A percentile compares a stretch with the other conserved stretches of the same genome.
phyloP scores from a whole-genome alignment of 2,888 invertebrate species.

The Hymenopus coronatus region DNA sequence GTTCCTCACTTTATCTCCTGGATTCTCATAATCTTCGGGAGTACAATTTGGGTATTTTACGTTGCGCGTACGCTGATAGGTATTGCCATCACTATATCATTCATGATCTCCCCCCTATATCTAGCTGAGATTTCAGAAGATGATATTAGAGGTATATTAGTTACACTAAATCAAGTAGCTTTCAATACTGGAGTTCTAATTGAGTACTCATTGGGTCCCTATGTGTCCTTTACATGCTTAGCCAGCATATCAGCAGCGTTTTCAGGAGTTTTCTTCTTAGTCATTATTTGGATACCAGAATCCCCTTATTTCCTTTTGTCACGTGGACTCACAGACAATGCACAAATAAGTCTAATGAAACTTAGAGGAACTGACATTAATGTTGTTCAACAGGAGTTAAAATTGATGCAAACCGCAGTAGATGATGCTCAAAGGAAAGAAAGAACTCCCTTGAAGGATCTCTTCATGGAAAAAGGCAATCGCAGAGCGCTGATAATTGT shows the following conservation, averaged over 20 bases:
- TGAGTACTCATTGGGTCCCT: conserved; percentile 46
- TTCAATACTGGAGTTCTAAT: conserved; percentile 35
- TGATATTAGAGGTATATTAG: conserved; percentile 55
- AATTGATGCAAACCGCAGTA: conserved; percentile 54
- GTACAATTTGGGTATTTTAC: conserved; percentile 34
- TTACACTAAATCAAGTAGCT: conserved; percentile 35
- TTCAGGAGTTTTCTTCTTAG: conserved; percentile 55
- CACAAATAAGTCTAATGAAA: conserved; percentile 55
- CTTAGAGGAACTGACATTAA: conserved; percentile 55
- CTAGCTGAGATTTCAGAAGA: conserved; percentile 59
- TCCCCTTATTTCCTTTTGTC: conserved; percentile 61
- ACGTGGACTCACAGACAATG: conserved; percentile 53
- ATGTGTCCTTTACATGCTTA: conserved; percentile 50
- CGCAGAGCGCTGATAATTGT: conserved; percentile 58
- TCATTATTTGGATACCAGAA: conserved; percentile 63
- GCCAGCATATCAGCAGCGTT: conserved; percentile 56
- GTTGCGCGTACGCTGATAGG: conserved; percentile 50
- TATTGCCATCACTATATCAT: conserved; percentile 48
- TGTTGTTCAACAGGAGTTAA: conserved; percentile 57
- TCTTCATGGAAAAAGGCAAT: conserved; percentile 53
- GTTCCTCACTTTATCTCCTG: conserved; percentile 41
- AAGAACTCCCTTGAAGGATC: conserved; percentile 52
- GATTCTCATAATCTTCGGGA: conserved; percentile 41
- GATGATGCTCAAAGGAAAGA: conserved; percentile 52
- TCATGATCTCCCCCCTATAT: conserved; percentile 55